Base-by-base conservation (phyloP, 2,113 vertebrate genomes). In the Phylloscopus trochilus region DNA sequence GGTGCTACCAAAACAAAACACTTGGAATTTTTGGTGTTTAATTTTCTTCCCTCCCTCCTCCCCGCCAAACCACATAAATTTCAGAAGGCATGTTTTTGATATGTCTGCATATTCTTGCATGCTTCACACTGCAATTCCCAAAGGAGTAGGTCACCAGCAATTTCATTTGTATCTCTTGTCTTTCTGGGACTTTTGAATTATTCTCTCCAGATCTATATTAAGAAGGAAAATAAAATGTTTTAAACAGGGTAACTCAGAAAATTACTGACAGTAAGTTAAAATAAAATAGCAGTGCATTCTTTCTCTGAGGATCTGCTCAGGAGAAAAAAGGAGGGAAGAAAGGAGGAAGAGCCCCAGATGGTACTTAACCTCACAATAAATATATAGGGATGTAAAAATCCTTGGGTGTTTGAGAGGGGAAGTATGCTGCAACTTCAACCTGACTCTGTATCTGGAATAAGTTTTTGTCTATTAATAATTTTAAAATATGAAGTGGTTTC, bases 341-440 rank as follows among this genome's bases (percentile, higher is more conserved):
- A 35, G 6, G 5, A 6, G 2, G 1, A 31, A 66, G 79, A 35
- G 15, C 0, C 2, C 1, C 5, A 39, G 1, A 5, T 41, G 18
- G 13, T 44, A 76, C 55, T 3, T 60, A 59, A 12, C 24, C 16
- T 79, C 24, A 51, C 24, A 86, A 44, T 52, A 90, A 56, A 51
- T 51, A 47, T 15, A 22, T 7, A 5, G 9, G 49, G 18, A 7
- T 59, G 19, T 66, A 39, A 90, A 79, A 59, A 52, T 82, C 1
- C 9, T 46, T 23, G n/a, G 62, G 8, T 58, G 26, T 41, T 92
- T 80, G 8, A 44, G 26, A 81, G 53, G 9, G 15, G 7, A 62
- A 77, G 6, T 19, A 51, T 28, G 19, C 6, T 52, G 18, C 5
- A 74, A 64, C 8, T 49, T 47, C 43, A 46, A 13, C 9, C 24